These are phyloP conservation scores for Hipparchia sbordonii DNA, from an alignment of 2,888 invertebrate genomes.

Conservation along the genomic window DNA sequence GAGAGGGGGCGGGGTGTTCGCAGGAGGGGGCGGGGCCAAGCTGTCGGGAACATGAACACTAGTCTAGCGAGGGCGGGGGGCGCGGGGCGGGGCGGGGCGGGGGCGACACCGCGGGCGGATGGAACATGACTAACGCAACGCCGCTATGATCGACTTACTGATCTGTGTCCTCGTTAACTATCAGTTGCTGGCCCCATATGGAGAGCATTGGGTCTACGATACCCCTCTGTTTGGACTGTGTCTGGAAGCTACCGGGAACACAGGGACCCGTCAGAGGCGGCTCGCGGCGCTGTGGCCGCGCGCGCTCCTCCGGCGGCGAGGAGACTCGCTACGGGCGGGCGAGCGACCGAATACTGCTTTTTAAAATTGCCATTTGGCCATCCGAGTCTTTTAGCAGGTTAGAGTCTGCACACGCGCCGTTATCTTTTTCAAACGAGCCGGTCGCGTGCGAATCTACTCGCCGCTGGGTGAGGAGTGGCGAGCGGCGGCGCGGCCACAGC, in stretches of 20 bases:
- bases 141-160: slow-evolving; percentile 89
- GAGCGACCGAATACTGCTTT: neutral
- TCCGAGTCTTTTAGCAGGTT: too few species aligned
- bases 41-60: slow-evolving; percentile 65
- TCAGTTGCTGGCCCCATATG: slow-evolving; percentile 99
- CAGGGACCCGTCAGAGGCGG: slow-evolving; percentile 66
- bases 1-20: slow-evolving; percentile 46
- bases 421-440: neutral
- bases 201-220: slow-evolving; percentile 99
- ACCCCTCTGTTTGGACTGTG: slow-evolving; percentile 96
- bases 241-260: slow-evolving; percentile 89
- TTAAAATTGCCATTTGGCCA: neutral
- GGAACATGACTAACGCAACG: slow-evolving; percentile 60
- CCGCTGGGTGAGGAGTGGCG: neutral
- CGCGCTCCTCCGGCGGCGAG: slow-evolving; percentile 11
- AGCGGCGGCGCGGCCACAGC: slow-evolving; percentile 35
- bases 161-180: slow-evolving; percentile 98
- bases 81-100: slow-evolving; percentile 53
- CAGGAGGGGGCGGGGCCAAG: slow-evolving; percentile 49
- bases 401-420: too few species aligned
- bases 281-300: slow-evolving; percentile 36
- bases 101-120: slow-evolving; percentile 59
- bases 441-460: neutral
- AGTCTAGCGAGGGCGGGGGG: slow-evolving; percentile 65
- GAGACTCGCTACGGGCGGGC: neutral